Conservation (phyloP, 2,113 vertebrate species). For the Coptodon bakossiorum region DNA sequence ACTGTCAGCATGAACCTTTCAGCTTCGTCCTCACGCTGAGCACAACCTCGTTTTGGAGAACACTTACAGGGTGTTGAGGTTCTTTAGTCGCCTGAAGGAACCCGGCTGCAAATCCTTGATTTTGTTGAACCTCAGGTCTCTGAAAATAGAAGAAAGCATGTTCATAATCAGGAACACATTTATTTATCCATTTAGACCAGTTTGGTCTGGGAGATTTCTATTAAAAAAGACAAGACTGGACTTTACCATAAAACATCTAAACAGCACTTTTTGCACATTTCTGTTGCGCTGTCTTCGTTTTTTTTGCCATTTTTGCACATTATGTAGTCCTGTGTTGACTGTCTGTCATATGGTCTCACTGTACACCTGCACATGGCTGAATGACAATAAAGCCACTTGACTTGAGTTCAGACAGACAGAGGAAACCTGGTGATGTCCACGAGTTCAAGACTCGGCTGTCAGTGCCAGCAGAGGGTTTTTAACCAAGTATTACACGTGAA, state of each 20-base stretch:
- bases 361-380: not conserved
- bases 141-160: conserved; percentile 52
- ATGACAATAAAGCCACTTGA: not conserved
- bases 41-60: not conserved
- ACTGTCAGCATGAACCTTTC: not conserved
- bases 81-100: conserved; percentile 85
- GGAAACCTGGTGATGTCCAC: not conserved
- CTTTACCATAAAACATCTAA: not conserved
- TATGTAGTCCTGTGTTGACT: not conserved
- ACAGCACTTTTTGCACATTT: not conserved
- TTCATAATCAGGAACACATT: not conserved
- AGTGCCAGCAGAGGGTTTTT: not conserved
- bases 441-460: not conserved
- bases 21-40: not conserved
- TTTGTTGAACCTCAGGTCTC: conserved; percentile 96
- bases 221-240: not conserved
- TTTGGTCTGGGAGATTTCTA: not conserved
- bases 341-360: not conserved
- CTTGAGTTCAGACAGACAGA: not conserved
- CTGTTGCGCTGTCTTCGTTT: not conserved
- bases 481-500: not conserved
- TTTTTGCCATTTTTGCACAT: not conserved
- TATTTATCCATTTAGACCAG: not conserved
- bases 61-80: conserved; percentile 97
- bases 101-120: conserved; percentile 92